Conservation (phyloP, 2,888 invertebrate species). For the Emesis furor region DNA sequence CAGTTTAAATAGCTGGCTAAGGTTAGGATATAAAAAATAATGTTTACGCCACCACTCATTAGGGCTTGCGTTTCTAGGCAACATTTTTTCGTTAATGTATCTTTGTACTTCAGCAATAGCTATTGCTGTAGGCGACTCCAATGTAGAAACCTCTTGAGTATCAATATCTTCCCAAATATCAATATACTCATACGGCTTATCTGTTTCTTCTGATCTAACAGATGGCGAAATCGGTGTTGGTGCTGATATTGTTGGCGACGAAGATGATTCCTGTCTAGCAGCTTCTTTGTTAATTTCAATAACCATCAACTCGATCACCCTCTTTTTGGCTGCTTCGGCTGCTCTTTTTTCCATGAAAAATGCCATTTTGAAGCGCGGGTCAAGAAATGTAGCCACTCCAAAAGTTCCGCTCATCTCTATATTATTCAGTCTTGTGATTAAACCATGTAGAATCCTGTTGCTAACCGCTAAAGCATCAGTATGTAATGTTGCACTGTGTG, state of each 20-base stretch:
- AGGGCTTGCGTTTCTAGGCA: not conserved
- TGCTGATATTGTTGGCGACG: too few relatives aligned
- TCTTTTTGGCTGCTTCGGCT: not conserved
- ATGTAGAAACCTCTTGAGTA: not conserved
- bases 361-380: constrained; percentile 2
- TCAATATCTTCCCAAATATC: not conserved
- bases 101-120: constrained; percentile 21
- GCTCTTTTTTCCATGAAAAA: not conserved
- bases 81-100: not conserved
- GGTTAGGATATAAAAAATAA: constrained; percentile 3
- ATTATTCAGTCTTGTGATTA: not conserved
- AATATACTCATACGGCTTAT: not conserved
- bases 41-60: constrained; percentile 7
- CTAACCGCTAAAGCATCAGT: not conserved
- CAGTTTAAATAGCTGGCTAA: not conserved
- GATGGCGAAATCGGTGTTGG: too few relatives aligned
- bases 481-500: not conserved
- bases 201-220: not conserved
- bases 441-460: not conserved
- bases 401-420: constrained; percentile 15
- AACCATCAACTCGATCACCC: too few relatives aligned
- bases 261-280: too few relatives aligned
- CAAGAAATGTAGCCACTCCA: constrained; percentile 3
- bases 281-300: too few relatives aligned
- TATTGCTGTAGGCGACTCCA: constrained; percentile 7